phyloP scores from a whole-genome alignment of 2,797 vertebrate genomes.

The Dendrocincla fuliginosa region DNA sequence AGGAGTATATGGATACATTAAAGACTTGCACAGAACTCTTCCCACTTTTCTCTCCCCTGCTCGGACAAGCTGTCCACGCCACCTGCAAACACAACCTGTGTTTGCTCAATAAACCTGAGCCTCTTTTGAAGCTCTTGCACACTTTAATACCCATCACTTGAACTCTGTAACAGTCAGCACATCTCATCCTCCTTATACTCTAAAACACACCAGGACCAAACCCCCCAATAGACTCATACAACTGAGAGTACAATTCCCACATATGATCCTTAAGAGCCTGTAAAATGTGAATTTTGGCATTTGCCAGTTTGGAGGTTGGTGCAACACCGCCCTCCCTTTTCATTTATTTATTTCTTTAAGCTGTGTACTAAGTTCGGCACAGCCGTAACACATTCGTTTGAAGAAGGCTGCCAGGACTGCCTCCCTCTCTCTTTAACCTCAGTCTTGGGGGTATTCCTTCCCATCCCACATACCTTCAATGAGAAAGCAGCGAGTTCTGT shows the following conservation, averaged over 20 bases:
- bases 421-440: background rate
- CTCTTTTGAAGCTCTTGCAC: background rate
- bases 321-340: background rate
- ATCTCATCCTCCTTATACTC: background rate
- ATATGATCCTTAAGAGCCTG: background rate
- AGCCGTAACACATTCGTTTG: background rate
- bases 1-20: background rate
- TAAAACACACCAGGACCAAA: background rate
- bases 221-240: rapidly evolving
- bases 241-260: background rate
- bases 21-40: background rate
- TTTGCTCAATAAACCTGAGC: background rate
- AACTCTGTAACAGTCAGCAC: background rate
- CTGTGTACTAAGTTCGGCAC: background rate
- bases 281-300: background rate
- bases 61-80: rapidly evolving
- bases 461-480: background rate
- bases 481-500: background rate
- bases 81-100: rapidly evolving
- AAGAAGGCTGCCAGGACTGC: background rate
- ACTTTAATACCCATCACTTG: background rate
- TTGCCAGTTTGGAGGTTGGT: background rate
- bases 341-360: background rate
- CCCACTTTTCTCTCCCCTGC: background rate
- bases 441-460: background rate